Evolutionary conservation across 2,797 vertebrate species (phyloP).

Genomic region (Falco cherrug): DNA sequence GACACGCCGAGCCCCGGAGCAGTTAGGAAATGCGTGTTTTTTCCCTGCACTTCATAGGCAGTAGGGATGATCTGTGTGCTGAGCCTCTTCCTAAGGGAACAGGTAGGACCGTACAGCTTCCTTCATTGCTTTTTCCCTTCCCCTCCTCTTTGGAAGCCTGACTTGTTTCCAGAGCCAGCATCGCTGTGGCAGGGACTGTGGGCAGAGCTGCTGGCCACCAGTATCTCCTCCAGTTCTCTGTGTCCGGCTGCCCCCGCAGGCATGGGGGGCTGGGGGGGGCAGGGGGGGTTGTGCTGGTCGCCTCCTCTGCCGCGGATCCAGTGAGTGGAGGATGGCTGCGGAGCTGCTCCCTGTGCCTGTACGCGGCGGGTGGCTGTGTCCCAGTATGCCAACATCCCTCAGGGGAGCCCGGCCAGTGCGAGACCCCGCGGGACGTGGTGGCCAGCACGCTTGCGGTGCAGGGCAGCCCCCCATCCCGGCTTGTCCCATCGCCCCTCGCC

Average conservation of each 20-base stretch:
- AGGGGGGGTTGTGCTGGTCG: background rate
- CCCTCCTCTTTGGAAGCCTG: background rate
- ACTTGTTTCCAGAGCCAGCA: background rate
- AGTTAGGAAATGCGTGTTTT: background rate
- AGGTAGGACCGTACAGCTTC: background rate
- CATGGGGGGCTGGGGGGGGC: background rate
- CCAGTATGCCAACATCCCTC: fast-evolving
- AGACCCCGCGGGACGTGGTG: fast-evolving
- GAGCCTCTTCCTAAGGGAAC: background rate
- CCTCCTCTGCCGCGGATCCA: fast-evolving
- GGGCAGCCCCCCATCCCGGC: background rate
- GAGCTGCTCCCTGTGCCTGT: background rate
- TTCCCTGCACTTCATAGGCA: background rate
- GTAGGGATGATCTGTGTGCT: background rate
- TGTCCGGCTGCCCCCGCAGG: background rate
- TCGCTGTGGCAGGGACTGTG: background rate
- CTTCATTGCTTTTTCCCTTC: background rate
- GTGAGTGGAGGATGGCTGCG: background rate
- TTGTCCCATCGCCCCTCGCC: fast-evolving
- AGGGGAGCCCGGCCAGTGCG: fast-evolving
- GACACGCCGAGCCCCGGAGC: background rate
- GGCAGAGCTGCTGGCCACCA: background rate
- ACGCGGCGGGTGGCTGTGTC: background rate
- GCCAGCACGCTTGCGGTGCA: fast-evolving
- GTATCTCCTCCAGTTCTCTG: background rate